Percentiles rank a stretch among this genome's conserved stretches.
These are phyloP conservation scores for Syrmaticus mikado DNA, from an alignment of 2,113 vertebrate genomes.

Conservation along the genomic window DNA sequence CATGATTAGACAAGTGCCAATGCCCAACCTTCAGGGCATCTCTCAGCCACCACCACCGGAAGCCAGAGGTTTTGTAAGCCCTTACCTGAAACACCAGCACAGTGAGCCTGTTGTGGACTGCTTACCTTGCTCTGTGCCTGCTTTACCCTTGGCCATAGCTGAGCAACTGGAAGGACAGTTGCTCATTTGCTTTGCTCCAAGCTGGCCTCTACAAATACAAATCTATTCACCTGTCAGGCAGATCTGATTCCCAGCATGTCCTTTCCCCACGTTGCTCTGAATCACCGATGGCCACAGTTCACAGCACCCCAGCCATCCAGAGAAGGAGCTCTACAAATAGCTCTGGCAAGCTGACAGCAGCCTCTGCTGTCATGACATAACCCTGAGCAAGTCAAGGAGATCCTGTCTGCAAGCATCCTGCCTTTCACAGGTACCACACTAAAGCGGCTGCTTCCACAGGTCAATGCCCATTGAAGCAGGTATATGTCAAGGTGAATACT, in stretches of 20 bases:
- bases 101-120: fast-evolving
- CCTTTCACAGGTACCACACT: neutral
- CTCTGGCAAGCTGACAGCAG: neutral
- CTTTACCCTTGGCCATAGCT: neutral
- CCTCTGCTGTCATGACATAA: neutral
- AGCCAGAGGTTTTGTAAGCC: neutral
- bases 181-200: neutral
- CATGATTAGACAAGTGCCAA: neutral
- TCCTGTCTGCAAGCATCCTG: neutral
- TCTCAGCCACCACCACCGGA: neutral
- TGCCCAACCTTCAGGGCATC: neutral
- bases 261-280: neutral
- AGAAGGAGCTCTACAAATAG: neutral
- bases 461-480: neutral
- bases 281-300: neutral
- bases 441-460: neutral
- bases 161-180: neutral
- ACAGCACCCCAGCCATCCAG: neutral
- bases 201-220: neutral
- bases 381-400: neutral
- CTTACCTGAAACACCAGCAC: neutral
- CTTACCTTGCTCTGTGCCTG: neutral
- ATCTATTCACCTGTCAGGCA: neutral
- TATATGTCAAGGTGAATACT: too few relatives aligned
- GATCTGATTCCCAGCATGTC: neutral